Base-by-base conservation (phyloP, 2,113 vertebrate species). In the Amazona vittata region DNA sequence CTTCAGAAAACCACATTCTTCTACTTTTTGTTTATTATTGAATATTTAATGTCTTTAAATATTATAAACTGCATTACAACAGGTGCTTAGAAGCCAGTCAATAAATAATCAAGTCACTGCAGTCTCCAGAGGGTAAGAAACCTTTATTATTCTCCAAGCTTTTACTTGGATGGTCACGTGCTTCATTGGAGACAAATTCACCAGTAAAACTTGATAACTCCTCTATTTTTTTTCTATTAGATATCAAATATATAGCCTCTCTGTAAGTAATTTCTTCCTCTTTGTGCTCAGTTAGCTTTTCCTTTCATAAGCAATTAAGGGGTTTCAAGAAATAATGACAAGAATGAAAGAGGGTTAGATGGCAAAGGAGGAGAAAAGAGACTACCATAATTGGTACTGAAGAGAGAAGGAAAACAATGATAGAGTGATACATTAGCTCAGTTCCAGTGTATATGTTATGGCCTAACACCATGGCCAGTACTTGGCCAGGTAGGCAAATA, bases 41-140 rank as follows among this genome's bases (percentile, higher is more conserved):
- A 90, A 37, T 77, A 85, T 88, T 91, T 92, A n/a, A 62, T 65
- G n/a, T 37, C 35, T 85, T 94, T 80, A 86, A 83, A 74, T 88
- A 52, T 73, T 89, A 80, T 76, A 83, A 89, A 83, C 39, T 73
- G 43, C 62, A 39, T 82, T 89, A n/a, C 19, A 94, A 31, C 47
- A 94, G 91, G 18, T 52, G 62, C 39, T 95, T 80, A 93, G 49
- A 96, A 86, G n/a, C 24, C 67, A 91, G 69, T 65, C 53, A 94
- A 77, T 93, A 94, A 79, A 73, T 69, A 86, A 88, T 57, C 47
- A 94, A 73, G 52, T 90, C 49, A 39, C 17, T 53, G 21, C 8
- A 1, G 18, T 85, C 47, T 71, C n/a, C 31, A 65, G 75, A 65
- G 70, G 18, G 25, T 73, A 41, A 91, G 70, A 87, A 94, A 69